phyloP scores from a whole-genome alignment of 2,888 invertebrate species.

The Gibbula magus region DNA sequence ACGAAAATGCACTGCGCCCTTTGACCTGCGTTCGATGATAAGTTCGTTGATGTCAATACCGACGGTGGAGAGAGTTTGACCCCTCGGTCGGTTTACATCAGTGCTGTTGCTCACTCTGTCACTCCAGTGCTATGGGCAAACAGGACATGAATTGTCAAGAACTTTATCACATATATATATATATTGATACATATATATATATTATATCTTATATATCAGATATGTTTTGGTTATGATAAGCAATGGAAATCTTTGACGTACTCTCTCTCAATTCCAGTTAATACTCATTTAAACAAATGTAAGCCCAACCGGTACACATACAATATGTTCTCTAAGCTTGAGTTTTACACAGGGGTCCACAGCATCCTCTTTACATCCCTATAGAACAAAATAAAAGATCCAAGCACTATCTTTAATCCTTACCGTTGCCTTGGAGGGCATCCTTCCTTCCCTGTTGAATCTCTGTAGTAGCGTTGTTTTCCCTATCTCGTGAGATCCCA shows the following conservation, averaged over 20 bases:
- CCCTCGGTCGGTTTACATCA: slow-evolving; percentile 27
- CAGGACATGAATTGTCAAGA: background rate
- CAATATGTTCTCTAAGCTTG: no score
- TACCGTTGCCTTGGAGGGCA: slow-evolving; percentile 48
- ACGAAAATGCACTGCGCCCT: slow-evolving; percentile 76
- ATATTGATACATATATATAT: no score
- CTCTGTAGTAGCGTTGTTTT: slow-evolving; percentile 95
- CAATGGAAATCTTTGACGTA: no score
- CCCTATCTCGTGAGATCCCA: slow-evolving; percentile 88
- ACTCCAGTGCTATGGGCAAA: slow-evolving; percentile 42
- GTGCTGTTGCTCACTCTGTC: slow-evolving; percentile 41
- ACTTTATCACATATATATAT: no score
- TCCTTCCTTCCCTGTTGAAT: slow-evolving; percentile 88
- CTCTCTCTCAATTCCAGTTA: no score
- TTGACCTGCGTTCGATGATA: slow-evolving; percentile 81
- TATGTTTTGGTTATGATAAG: no score
- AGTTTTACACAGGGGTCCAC: no score
- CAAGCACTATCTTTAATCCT: slow-evolving; percentile 15
- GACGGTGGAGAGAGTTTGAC: slow-evolving; percentile 87
- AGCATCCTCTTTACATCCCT: no score
- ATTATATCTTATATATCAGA: no score
- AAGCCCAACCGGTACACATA: no score
- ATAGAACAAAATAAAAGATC: no score
- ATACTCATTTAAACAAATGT: no score
- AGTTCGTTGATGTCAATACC: slow-evolving; percentile 98